A percentile compares a stretch with the other conserved stretches of the same genome.
Evolutionary conservation across 2,888 invertebrate genomes (phyloP).

Genomic region (Crocallis elinguaria): DNA sequence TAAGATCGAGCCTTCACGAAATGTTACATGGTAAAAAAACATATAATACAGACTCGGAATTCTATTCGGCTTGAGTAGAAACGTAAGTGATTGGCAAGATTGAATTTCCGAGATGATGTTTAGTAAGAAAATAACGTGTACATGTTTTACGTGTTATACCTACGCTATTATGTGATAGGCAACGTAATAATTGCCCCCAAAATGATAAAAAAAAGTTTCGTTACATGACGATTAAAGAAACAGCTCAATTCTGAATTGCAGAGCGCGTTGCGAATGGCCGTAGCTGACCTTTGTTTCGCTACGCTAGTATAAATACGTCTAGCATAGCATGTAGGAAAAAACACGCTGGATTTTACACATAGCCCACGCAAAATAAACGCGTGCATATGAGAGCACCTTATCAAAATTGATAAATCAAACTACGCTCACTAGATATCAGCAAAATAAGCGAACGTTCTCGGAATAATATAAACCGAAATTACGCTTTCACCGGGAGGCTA

Average conservation of each 20-base stretch:
- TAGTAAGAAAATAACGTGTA: not conserved
- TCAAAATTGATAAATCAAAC: constrained; percentile 54
- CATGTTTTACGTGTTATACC: not conserved
- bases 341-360: constrained; percentile 32
- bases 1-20: constrained; percentile 6
- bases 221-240: constrained; percentile 9
- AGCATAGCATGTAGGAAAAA: constrained; percentile 23
- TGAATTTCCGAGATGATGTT: not conserved
- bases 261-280: constrained; percentile 11
- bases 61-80: not conserved
- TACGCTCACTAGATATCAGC: constrained; percentile 48
- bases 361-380: constrained; percentile 48
- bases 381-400: constrained; percentile 35
- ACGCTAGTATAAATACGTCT: constrained; percentile 30
- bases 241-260: constrained; percentile 2
- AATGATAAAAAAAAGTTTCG: not conserved
- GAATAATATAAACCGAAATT: constrained; percentile 11
- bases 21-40: not conserved
- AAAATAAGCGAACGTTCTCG: constrained; percentile 39
- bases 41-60: not conserved
- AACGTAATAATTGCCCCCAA: constrained; percentile 2
- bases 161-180: no score
- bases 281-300: constrained; percentile 45
- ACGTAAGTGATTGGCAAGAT: not conserved
- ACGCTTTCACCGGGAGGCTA: constrained; percentile 11